Conservation (phyloP, 2,113 vertebrate species). For the Heliornis fulica region DNA sequence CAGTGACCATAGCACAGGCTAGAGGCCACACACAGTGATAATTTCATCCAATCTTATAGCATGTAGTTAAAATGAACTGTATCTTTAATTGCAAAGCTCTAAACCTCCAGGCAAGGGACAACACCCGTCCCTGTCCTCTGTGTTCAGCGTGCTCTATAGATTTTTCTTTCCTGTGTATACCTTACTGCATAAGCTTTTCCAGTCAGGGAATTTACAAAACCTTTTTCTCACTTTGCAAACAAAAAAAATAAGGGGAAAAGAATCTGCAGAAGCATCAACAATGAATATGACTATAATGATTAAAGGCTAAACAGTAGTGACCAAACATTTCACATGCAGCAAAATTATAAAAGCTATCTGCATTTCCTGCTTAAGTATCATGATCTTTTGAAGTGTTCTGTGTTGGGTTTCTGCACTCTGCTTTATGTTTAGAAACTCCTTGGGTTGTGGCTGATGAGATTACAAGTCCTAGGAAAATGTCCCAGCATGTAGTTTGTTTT, state of each 20-base stretch:
- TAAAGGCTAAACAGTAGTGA: neutral
- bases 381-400: neutral
- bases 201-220: neutral
- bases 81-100: neutral
- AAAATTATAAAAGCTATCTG: neutral
- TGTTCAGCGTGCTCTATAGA: neutral
- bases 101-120: neutral
- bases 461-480: neutral
- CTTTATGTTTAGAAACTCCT: neutral
- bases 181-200: neutral
- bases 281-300: neutral
- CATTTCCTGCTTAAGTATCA: neutral
- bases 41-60: neutral
- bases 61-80: neutral
- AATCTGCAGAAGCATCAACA: neutral
- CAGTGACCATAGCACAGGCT: neutral
- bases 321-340: neutral
- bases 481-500: neutral
- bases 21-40: neutral
- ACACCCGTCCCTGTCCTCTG: neutral
- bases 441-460: neutral
- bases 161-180: neutral
- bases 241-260: neutral
- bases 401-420: neutral
- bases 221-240: neutral